phyloP scores from a whole-genome alignment of 2,113 vertebrate species.

The Scolopax mira region DNA sequence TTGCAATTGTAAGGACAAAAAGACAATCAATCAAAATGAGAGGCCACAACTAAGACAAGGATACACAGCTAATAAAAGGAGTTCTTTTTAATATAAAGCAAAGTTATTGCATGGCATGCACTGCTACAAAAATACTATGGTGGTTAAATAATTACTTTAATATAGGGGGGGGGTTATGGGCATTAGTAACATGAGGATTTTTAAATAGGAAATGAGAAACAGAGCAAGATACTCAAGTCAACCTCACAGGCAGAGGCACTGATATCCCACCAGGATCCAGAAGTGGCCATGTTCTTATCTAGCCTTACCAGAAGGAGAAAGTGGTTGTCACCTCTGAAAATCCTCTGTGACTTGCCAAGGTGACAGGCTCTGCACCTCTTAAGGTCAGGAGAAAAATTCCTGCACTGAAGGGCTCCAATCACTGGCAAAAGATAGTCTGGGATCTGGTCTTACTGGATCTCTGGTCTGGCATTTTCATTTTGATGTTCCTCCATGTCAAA shows the following conservation, averaged over 20 bases:
- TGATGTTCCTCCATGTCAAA: background rate
- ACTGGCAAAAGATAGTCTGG: background rate
- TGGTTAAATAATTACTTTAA: background rate
- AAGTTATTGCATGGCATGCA: background rate
- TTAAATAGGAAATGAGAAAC: background rate
- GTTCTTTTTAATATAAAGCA: background rate
- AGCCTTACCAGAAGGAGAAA: background rate
- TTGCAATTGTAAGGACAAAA: background rate
- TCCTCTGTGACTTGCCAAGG: background rate
- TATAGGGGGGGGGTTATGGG: accelerated
- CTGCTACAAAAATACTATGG: background rate
- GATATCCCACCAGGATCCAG: background rate
- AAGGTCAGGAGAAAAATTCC: background rate
- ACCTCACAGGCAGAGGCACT: background rate
- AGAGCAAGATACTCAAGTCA: background rate
- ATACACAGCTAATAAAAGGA: background rate
- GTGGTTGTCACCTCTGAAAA: background rate
- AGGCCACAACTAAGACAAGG: background rate
- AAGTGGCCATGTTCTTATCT: background rate
- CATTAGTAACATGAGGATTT: background rate
- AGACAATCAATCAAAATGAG: background rate
- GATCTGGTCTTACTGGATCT: background rate
- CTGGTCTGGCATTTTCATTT: background rate
- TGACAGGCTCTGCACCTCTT: background rate
- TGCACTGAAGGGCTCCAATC: background rate